Evolutionary conservation across 2,888 invertebrate species (phyloP), one percentile per base, ranked within the genome.

Genomic region (Mythimna ferrago): DNA sequence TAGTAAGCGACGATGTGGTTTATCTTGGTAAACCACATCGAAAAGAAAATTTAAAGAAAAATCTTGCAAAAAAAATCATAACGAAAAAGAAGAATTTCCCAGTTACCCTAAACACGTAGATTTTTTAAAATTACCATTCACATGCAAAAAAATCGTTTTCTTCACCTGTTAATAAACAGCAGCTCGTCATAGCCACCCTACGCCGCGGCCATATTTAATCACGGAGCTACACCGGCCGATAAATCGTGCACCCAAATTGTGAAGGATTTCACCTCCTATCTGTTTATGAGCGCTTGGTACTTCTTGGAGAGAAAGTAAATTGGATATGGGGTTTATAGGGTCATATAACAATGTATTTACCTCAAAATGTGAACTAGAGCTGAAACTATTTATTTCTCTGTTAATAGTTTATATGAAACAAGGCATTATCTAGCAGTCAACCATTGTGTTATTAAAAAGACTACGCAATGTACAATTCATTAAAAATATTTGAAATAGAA

Each of bases 171-270:
- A 67, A 77, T 77, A 81, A 81, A 77, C 67, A 67, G 16, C 21
- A 66, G 64, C 35, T 63, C 68, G 68, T 82, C 68, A 73, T 44
- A 62, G 58, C 60, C 41, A 75, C 83, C 84, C 83, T 76, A 80
- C 75, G 51, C 79, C 72, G 83, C 83, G 87, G 85, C 83, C 88
- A 83, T 89, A 89, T 92, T 94, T 94, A 94, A 94, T 94, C 94
- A 94, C 90, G 88, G 87, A 86, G 88, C 82, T 83, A 85, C 86
- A 70, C 83, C 73, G 88, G 85, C 88, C 88, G 86, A 92, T 93
- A 92, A 94, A 93, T 92, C 89, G 86, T 80, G 80, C 80, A 73
- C 83, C 83, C 83, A 85, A 85, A 87, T 85, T 82, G 87, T 81
- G 78, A 76, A 83, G 81, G 83, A 81, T 76, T 83, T 77, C 44